Evolutionary conservation across 2,797 vertebrate genomes (phyloP), one percentile per base, ranked within the genome.

Genomic region (Erithacus rubecula): DNA sequence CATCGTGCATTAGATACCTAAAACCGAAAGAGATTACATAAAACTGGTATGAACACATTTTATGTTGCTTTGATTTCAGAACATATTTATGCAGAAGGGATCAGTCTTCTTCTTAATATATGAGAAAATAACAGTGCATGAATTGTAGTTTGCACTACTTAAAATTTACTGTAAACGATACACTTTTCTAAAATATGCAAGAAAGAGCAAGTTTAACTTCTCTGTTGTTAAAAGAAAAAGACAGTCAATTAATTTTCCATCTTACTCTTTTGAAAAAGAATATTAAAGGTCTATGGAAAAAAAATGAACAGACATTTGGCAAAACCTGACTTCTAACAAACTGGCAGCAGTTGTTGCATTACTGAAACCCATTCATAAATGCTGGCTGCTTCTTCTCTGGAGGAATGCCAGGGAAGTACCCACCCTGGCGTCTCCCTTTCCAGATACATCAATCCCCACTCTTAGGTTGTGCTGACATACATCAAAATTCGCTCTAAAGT

Each of bases 331-430:
- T 91, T 89, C 62, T 91, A 83, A 78, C 58, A 87, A 87, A 92
- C 76, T 74, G 94, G 85, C 74, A 94, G 77, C 37, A 47, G 67
- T 84, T 59, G 34, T 34, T 63, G 43, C 47, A 37, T 71, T 87
- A 87, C 75, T 96, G 90, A 94, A 92, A 85, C 75, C 60, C 51
- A 76, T 93, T 95, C 62, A 89, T 85, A 83, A 95, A 83, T 55
- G 53, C 58, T 94, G 90, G 64, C 89, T 93, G 68, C 64, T 84
- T 89, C 92, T 84, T 89, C 78, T 44, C 52, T 87, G 69, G 55
- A 82, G 44, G 36, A 87, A 65, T 80, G 72, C 62, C 90, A 94
- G 34, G 55, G 37, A 78, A 81, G 32, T 79, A 88, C 56, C 86
- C 69, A 92, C 63, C 63, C 76, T 76, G 49, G n/a, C 2, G 0